phyloP scores from a whole-genome alignment of 2,113 vertebrate species.

The Zapornia atra region DNA sequence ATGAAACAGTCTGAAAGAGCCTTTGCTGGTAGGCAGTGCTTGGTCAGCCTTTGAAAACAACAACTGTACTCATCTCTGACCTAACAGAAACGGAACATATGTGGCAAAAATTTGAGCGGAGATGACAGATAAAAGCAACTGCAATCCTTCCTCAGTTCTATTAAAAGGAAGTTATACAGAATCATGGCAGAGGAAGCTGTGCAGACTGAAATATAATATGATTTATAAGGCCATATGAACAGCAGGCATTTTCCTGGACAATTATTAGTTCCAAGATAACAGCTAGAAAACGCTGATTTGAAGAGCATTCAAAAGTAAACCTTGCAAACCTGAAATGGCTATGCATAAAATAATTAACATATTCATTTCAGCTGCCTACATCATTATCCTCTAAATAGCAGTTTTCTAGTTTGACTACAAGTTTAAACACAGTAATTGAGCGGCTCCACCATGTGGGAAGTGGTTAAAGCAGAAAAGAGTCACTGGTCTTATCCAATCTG shows the following conservation, averaged over 20 bases:
- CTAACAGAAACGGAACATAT: not conserved
- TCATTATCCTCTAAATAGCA: not conserved
- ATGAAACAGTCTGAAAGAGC: not conserved
- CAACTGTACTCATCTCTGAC: not conserved
- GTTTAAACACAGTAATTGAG: not conserved
- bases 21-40: not conserved
- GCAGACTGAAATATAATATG: not conserved
- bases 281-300: not conserved
- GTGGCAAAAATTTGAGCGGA: not conserved
- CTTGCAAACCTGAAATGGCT: not conserved
- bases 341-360: not conserved
- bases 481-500: not conserved
- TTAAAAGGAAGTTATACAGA: not conserved
- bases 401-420: not conserved
- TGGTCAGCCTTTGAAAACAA: not conserved
- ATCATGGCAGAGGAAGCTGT: not conserved
- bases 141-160: not conserved
- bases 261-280: not conserved
- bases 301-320: not conserved
- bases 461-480: not conserved
- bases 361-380: not conserved
- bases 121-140: not conserved
- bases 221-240: not conserved
- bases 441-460: not conserved
- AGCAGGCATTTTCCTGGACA: not conserved